These are phyloP conservation scores for Oscarella lobularis DNA, from an alignment of 37 sponge, comb jelly and placozoan species.

Conservation along the genomic window DNA sequence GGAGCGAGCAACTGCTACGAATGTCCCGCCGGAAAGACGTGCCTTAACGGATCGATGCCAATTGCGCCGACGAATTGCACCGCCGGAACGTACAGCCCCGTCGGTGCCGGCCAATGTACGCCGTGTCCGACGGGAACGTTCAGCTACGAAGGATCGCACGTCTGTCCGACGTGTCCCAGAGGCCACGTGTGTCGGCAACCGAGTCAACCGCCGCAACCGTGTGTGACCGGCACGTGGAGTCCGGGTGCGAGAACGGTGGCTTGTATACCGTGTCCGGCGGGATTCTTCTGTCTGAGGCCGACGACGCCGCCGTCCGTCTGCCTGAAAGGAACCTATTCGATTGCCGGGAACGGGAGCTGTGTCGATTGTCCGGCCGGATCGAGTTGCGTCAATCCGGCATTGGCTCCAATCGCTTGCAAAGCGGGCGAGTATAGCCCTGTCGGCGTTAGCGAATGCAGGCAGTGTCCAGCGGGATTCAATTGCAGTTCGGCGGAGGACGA, in stretches of 20 bases:
- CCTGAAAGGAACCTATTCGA: conserved; percentile 24
- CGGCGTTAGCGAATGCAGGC: neutral
- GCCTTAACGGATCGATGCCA: neutral
- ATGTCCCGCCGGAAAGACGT: conserved; percentile 8
- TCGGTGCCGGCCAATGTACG: neutral
- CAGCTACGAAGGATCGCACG: neutral
- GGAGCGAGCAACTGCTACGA: neutral
- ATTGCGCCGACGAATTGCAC: conserved; percentile 2
- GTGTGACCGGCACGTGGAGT: neutral
- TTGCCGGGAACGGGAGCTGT: conserved; percentile 6
- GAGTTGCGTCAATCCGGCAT: neutral
- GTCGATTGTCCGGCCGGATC: neutral
- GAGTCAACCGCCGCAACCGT: neutral
- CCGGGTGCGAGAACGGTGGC: neutral
- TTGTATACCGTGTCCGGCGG: conserved; percentile 3
- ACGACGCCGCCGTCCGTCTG: conserved; percentile 3
- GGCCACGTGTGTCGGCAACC: neutral
- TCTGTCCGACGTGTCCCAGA: neutral
- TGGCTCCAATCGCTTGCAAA: neutral
- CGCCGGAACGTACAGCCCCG: conserved; percentile 18
- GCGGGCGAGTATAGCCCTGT: neutral
- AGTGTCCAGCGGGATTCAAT: neutral
- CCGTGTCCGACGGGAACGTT: conserved; percentile 6
- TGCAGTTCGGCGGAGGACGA: neutral
- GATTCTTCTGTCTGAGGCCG: neutral